Percentiles rank a stretch among this genome's conserved stretches.
These are phyloP conservation scores for Zonitis immaculata DNA, from an alignment of 2,888 invertebrate species.

Conservation along the genomic window DNA sequence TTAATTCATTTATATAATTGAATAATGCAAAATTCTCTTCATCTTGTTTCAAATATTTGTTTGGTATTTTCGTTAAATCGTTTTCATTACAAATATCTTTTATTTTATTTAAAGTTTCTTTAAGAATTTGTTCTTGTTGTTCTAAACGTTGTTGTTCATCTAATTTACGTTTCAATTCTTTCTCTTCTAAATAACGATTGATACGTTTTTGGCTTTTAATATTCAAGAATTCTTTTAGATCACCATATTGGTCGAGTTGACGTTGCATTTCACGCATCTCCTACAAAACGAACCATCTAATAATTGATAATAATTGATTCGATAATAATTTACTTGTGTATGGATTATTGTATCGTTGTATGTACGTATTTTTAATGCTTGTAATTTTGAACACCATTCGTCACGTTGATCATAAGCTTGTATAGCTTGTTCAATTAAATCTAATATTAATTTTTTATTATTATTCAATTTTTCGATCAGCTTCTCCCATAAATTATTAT, in stretches of 20 bases:
- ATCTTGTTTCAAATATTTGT: constrained; percentile 75
- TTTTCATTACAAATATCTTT: constrained; percentile 59
- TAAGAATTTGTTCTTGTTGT: not conserved
- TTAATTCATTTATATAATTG: constrained; percentile 86
- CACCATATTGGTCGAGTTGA: constrained; percentile 78
- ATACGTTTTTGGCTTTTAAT: constrained; percentile 76
- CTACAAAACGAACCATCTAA: too few relatives aligned
- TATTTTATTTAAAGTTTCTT: constrained; percentile 68
- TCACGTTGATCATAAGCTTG: constrained; percentile 85
- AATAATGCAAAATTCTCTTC: constrained; percentile 90
- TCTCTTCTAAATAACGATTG: constrained; percentile 69
- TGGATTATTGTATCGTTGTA: constrained; percentile 66
- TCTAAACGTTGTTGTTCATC: constrained; percentile 43
- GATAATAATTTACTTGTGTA: constrained; percentile 63
- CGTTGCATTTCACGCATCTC: constrained; percentile 86
- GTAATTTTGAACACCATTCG: constrained; percentile 73
- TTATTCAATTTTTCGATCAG: constrained; percentile 69
- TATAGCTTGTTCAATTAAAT: constrained; percentile 83
- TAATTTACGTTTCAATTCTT: constrained; percentile 65
- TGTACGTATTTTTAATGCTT: constrained; percentile 72
- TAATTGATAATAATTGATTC: too few relatives aligned
- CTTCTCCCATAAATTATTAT: constrained; percentile 76
- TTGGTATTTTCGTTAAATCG: constrained; percentile 60
- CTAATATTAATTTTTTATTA: constrained; percentile 77
- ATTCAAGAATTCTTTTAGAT: constrained; percentile 78